Percentiles rank a stretch among this genome's conserved stretches.
phyloP scores from a whole-genome alignment of 2,797 vertebrate genomes.

The Gorsachius magnificus region DNA sequence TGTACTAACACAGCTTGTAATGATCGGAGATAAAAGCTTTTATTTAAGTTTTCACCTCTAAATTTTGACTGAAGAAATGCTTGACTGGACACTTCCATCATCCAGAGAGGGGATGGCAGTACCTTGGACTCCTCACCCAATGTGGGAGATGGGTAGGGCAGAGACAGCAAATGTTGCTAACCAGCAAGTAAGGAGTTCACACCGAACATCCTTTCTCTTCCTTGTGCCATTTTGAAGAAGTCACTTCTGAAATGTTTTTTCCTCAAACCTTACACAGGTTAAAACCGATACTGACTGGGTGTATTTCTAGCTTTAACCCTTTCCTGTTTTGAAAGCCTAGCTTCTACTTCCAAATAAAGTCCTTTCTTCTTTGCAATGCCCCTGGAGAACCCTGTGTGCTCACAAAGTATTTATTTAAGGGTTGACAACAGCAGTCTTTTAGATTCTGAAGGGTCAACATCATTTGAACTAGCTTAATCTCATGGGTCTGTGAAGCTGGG shows the following conservation, averaged over 20 bases:
- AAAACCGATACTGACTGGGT: not conserved
- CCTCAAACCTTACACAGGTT: not conserved
- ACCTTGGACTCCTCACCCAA: not conserved
- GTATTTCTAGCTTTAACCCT: not conserved
- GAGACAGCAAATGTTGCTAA: not conserved
- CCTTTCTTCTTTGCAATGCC: not conserved
- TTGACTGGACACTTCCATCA: not conserved
- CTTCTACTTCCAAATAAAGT: not conserved
- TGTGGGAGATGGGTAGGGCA: not conserved
- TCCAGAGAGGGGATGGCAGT: not conserved
- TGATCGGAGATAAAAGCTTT: not conserved
- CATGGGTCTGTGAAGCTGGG: not conserved
- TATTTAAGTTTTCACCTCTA: not conserved
- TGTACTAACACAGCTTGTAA: not conserved
- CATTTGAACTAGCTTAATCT: slow-evolving; percentile 24
- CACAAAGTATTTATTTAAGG: not conserved
- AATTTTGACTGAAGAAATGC: not conserved
- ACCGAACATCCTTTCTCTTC: not conserved
- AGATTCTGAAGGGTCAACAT: slow-evolving; percentile 10
- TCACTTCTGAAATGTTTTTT: not conserved
- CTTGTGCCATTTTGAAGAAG: not conserved
- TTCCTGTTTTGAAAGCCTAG: not conserved
- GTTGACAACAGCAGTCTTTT: not conserved
- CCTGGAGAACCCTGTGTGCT: not conserved
- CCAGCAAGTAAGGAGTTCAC: not conserved